Evolutionary conservation across 2,113 vertebrate genomes (phyloP).

Genomic region (Tupaia chinensis): DNA sequence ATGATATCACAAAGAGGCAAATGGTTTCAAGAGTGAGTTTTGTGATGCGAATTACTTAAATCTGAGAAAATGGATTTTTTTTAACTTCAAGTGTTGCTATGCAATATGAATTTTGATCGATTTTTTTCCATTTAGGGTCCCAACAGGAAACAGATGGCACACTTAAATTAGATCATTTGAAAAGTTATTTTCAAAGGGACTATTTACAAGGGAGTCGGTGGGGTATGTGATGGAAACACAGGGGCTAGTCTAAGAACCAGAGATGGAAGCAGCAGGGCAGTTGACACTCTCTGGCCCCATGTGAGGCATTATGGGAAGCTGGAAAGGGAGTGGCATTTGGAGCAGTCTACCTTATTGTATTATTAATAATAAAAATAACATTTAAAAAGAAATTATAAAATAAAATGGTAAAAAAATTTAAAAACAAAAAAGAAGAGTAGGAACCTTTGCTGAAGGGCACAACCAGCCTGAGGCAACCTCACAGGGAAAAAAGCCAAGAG

Average conservation of each 20-base stretch:
- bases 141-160: constrained; percentile 65
- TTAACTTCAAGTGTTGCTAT: constrained; percentile 53
- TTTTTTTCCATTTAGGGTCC: constrained; percentile 59
- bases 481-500: background rate
- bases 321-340: background rate
- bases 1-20: background rate
- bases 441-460: background rate
- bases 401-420: no score
- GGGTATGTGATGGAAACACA: background rate
- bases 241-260: background rate
- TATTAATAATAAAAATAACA: no score
- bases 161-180: constrained; percentile 70
- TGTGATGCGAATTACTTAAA: constrained; percentile 18
- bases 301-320: background rate
- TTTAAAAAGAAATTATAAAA: no score
- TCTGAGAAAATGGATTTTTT: constrained; percentile 56
- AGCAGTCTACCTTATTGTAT: background rate
- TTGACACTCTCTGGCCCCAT: background rate
- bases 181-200: constrained; percentile 54
- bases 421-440: background rate
- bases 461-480: background rate
- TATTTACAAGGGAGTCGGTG: background rate
- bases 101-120: constrained; percentile 68
- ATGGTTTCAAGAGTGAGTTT: constrained; percentile 22
- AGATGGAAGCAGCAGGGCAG: background rate